Evolutionary conservation across 2,797 vertebrate genomes (phyloP), one percentile per base, ranked within the genome.

Genomic region (Rallus crepitans): DNA sequence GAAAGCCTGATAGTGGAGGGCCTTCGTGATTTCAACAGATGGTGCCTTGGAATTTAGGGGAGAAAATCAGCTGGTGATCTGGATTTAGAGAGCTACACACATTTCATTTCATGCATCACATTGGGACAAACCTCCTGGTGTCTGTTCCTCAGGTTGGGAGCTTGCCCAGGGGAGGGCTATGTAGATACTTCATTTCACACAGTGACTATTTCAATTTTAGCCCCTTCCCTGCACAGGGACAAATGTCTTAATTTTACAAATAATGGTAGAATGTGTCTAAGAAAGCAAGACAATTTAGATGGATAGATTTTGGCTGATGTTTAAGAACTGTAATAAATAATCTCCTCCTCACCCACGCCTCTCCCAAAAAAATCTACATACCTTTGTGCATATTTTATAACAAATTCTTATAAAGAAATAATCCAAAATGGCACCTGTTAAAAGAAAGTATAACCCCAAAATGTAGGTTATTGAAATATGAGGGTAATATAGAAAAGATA

Each of bases 391-490:
- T 98, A 97, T 98, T 98, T 98, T 97, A 97, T 95, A 97, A 96
- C 85, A 93, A 94, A 88, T 71, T 63, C 73, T 97, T 98, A 98
- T 98, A 98, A 97, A 98, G 94, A 97, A 97, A 95, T 97, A 98
- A 98, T 98, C 94, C 90, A 97, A 98, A 97, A 96, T 93, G 97
- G 82, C 96, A 98, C 96, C 91, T 97, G 96, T 95, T 98, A 95
- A 97, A 95, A 95, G 97, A 88, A 90, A 64, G 6, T 64, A 92
- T n/a, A 94, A 76, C 30, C 24, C 28, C 31, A 94, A 96, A 98
- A 98, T 94, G 91, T 97, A 95, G 83, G 94, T 98, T 98, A 98
- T 98, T 98, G 98, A 98, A 98, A 98, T 98, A 98, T 96, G 97
- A 98, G 89, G 97, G 97, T 94, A 98, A 98, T 98, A 98, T 97